A percentile compares a stretch with the other conserved stretches of the same genome.
These are phyloP conservation scores for Coturnix japonica DNA, from an alignment of 2,113 vertebrate species.

Conservation along the genomic window DNA sequence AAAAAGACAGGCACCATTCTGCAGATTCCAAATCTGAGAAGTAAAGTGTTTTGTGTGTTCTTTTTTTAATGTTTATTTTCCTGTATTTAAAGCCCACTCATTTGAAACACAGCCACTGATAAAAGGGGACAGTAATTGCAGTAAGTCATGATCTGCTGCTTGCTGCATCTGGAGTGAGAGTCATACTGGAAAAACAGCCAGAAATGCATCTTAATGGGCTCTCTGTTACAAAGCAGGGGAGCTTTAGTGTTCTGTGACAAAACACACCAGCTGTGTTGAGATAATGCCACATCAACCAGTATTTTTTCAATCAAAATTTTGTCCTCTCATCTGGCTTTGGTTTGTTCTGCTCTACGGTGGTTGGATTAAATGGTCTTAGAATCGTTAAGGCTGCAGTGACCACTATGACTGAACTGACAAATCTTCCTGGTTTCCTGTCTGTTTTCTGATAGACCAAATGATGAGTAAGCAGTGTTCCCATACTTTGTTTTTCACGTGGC, in stretches of 20 bases:
- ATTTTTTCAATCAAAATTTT: neutral
- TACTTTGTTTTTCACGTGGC: neutral
- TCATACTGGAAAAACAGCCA: neutral
- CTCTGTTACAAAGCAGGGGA: neutral
- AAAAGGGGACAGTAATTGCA: neutral
- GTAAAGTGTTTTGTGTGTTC: slow-evolving; percentile 60
- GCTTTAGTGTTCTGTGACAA: neutral
- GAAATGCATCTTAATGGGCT: neutral
- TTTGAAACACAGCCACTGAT: neutral
- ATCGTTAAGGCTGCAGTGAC: too few relatives aligned
- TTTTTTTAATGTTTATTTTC: neutral
- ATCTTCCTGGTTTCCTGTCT: neutral
- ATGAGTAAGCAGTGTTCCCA: neutral
- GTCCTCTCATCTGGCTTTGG: neutral
- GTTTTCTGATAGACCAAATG: neutral
- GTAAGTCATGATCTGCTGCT: neutral
- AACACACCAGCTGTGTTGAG: neutral
- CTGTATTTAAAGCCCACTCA: neutral
- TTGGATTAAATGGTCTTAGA: too few relatives aligned
- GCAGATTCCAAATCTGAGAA: slow-evolving; percentile 87
- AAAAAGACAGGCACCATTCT: slow-evolving; percentile 84
- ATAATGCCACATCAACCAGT: neutral
- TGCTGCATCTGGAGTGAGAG: neutral
- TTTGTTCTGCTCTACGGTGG: neutral
- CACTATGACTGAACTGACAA: neutral